These are phyloP conservation scores for Stegophylla sp. DNA, from an alignment of 2,888 invertebrate genomes.

Conservation along the genomic window DNA sequence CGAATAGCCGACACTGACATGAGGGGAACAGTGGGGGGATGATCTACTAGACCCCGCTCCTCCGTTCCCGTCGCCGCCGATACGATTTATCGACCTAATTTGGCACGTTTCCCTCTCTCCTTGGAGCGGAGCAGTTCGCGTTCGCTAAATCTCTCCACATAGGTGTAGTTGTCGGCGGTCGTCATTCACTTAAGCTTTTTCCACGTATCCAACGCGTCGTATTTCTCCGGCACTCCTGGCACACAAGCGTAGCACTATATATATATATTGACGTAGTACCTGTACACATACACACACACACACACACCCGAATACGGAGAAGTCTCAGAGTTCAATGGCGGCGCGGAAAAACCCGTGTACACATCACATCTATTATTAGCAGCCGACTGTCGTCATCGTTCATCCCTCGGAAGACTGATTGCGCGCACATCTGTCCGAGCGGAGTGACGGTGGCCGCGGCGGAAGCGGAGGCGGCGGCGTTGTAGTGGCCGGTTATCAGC, in stretches of 20 bases:
- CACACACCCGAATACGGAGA: too few relatives aligned
- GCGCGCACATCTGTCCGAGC: conserved; percentile 20
- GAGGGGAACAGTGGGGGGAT: background rate
- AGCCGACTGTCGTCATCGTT: conserved; percentile 51
- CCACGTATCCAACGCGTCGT: background rate
- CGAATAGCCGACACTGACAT: background rate
- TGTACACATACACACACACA: too few relatives aligned
- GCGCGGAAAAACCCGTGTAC: background rate
- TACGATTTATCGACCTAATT: conserved; percentile 52
- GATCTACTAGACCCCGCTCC: too few relatives aligned
- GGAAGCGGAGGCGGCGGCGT: background rate
- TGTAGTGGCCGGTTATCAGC: conserved; percentile 48
- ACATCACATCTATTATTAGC: conserved; percentile 38
- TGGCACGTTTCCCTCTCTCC: conserved; percentile 33
- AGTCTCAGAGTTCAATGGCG: too few relatives aligned
- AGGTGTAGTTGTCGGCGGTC: background rate
- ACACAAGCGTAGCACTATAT: background rate
- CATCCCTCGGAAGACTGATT: conserved; percentile 48
- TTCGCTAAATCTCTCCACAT: conserved; percentile 24
- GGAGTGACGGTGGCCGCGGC: too few relatives aligned
- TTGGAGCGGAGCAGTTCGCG: too few relatives aligned
- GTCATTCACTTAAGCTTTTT: conserved; percentile 8
- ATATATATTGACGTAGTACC: too few relatives aligned
- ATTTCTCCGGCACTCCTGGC: background rate
- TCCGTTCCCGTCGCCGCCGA: background rate